These are phyloP conservation scores for Taenioides sp. DNA, from an alignment of 2,797 vertebrate species.

Conservation along the genomic window DNA sequence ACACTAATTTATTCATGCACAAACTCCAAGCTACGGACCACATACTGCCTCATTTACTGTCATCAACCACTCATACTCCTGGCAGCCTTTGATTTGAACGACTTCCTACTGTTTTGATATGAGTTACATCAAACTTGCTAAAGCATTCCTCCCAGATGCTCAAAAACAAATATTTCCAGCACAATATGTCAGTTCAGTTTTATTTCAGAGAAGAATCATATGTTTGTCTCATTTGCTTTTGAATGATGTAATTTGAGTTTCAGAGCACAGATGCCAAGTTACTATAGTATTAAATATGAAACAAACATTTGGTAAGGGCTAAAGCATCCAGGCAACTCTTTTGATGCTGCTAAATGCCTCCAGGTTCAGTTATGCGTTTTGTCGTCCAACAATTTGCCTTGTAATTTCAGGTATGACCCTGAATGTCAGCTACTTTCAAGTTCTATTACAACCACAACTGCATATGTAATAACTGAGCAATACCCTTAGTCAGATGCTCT, in stretches of 20 bases:
- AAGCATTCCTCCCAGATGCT: conserved; percentile 10
- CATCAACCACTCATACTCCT: conserved; percentile 41
- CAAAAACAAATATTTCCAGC: conserved; percentile 14
- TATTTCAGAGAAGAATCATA: conserved; percentile 12
- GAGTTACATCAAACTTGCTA: conserved; percentile 6
- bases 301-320: conserved; percentile 20
- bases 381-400: not conserved
- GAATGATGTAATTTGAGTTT: conserved; percentile 14
- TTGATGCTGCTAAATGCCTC: not conserved
- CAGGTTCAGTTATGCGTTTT: conserved; percentile 2
- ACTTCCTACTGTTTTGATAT: conserved; percentile 21
- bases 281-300: conserved; percentile 9
- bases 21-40: conserved; percentile 31
- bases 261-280: conserved; percentile 4
- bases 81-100: conserved; percentile 33
- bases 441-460: not conserved
- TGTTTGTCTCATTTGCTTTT: conserved; percentile 4
- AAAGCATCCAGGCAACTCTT: conserved; percentile 10
- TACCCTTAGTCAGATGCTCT: not conserved
- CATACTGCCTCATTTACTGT: conserved; percentile 41
- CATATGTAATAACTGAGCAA: not conserved
- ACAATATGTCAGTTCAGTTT: conserved; percentile 10
- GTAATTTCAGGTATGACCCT: not conserved
- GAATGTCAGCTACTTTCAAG: not conserved
- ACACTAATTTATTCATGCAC: conserved; percentile 58